These are phyloP conservation scores for Pseudolaguvia tuberculata DNA, from an alignment of 2,113 vertebrate genomes.

Conservation along the genomic window DNA sequence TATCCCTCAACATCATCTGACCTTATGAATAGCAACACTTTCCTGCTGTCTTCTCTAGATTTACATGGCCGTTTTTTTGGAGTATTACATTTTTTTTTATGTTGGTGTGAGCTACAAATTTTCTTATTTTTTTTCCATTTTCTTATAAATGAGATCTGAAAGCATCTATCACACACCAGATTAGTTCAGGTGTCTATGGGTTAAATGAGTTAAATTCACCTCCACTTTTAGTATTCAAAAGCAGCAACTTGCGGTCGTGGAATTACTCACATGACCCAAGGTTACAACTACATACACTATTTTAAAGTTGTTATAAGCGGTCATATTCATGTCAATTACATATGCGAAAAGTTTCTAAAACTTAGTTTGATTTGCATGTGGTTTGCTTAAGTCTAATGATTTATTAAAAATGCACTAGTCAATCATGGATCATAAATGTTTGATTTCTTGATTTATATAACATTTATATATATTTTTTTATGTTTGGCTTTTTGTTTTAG, in stretches of 20 bases:
- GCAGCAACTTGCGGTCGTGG: not conserved
- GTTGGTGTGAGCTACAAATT: not conserved
- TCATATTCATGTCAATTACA: no score
- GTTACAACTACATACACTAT: no score
- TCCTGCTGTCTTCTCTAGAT: not conserved
- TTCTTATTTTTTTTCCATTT: not conserved
- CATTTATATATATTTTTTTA: no score
- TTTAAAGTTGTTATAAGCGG: no score
- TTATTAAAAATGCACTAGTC: no score
- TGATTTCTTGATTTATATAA: no score
- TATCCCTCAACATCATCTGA: not conserved
- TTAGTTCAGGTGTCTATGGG: not conserved
- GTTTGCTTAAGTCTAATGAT: no score
- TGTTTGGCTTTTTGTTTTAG: no score
- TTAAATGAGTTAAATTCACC: not conserved
- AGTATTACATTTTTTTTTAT: not conserved
- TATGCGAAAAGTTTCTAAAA: not conserved
- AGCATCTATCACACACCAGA: not conserved
- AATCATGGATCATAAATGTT: no score
- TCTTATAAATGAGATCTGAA: not conserved
- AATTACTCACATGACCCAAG: not conserved
- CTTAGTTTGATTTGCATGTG: no score
- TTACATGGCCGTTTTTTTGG: not conserved
- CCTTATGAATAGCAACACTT: not conserved
- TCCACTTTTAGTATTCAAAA: not conserved